phyloP scores from a whole-genome alignment of 2,797 vertebrate species.

The Coreius guichenoti region DNA sequence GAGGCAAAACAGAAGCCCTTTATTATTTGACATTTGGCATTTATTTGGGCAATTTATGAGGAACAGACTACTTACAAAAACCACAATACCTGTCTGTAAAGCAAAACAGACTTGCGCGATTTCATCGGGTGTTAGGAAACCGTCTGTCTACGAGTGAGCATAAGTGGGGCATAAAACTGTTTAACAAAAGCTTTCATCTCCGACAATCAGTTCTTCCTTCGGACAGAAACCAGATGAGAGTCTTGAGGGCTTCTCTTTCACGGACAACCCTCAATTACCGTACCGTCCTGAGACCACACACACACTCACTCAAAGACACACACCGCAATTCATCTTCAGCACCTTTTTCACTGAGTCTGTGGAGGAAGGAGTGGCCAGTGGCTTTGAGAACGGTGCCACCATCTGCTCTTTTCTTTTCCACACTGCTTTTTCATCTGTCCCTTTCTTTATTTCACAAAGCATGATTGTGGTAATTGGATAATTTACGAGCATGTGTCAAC shows the following conservation, averaged over 20 bases:
- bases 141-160: slow-evolving; percentile 31
- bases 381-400: slow-evolving; percentile 46
- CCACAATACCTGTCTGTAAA: slow-evolving; percentile 44
- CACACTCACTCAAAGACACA: slow-evolving; percentile 34
- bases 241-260: slow-evolving; percentile 44
- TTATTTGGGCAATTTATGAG: slow-evolving; percentile 22
- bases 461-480: slow-evolving; percentile 58
- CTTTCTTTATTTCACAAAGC: slow-evolving; percentile 25
- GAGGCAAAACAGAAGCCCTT: slow-evolving; percentile 10
- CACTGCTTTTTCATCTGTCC: slow-evolving; percentile 30
- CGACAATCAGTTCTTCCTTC: slow-evolving; percentile 37
- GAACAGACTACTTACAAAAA: slow-evolving; percentile 13
- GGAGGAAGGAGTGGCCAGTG: slow-evolving; percentile 52
- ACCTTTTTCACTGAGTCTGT: slow-evolving; percentile 37
- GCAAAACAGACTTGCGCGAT: slow-evolving; percentile 41
- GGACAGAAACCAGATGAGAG: slow-evolving; percentile 56
- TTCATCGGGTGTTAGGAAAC: slow-evolving; percentile 36
- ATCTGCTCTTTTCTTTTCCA: slow-evolving; percentile 55
- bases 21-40: slow-evolving; percentile 20
- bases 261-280: slow-evolving; percentile 54
- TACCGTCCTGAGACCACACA: slow-evolving; percentile 42
- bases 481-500: slow-evolving; percentile 57
- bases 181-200: slow-evolving; percentile 58
- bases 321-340: slow-evolving; percentile 27
- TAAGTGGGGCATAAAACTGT: slow-evolving; percentile 46